phyloP scores from a whole-genome alignment of 2,888 invertebrate species.

The Pherbina coryleti region DNA sequence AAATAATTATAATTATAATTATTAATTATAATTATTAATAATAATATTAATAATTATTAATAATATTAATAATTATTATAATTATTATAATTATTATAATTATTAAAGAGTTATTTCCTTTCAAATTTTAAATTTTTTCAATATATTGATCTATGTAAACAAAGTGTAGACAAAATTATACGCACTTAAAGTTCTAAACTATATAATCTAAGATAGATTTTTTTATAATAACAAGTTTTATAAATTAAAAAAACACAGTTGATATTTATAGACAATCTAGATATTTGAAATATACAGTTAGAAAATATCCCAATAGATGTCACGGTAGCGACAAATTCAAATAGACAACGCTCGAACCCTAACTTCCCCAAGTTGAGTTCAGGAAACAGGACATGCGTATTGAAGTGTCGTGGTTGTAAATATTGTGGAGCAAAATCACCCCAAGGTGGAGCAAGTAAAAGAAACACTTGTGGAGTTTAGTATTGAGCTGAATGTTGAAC shows the following conservation, averaged over 20 bases:
- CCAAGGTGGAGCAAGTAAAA: slow-evolving; percentile 4
- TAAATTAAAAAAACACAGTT: not conserved
- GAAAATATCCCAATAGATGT: slow-evolving; percentile 49
- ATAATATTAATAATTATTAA: no score
- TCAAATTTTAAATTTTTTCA: no score
- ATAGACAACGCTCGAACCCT: slow-evolving; percentile 55
- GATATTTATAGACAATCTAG: not conserved
- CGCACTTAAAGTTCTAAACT: no score
- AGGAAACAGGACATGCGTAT: slow-evolving; percentile 58
- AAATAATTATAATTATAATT: no score
- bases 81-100: no score
- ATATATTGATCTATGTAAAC: no score
- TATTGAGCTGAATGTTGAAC: not conserved
- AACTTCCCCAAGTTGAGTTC: not conserved
- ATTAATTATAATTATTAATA: no score
- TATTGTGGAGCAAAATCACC: not conserved
- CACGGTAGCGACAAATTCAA: slow-evolving; percentile 38
- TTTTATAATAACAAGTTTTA: not conserved
- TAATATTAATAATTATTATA: no score
- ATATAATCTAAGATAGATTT: not conserved
- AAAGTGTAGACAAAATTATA: no score
- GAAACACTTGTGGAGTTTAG: slow-evolving; percentile 52
- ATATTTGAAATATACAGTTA: not conserved
- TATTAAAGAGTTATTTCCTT: no score
- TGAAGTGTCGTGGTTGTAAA: slow-evolving; percentile 23